Evolutionary conservation across 2,797 vertebrate genomes (phyloP).

Genomic region (Chelidonichthys spinosus): DNA sequence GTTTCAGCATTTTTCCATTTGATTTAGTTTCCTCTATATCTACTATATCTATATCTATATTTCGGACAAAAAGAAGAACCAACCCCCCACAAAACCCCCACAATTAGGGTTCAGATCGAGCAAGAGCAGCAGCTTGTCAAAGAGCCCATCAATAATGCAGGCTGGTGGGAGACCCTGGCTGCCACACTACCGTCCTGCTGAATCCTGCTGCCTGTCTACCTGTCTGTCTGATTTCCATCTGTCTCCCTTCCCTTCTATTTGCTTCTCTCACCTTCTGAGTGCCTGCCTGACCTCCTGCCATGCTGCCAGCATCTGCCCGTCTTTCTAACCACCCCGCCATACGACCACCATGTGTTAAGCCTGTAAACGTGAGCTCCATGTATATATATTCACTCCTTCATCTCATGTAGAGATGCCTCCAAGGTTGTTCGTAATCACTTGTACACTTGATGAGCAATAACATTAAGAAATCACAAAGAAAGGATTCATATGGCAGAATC

Average conservation of each 20-base stretch:
- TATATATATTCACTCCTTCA: slow-evolving; percentile 33
- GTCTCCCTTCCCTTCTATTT: slow-evolving; percentile 12
- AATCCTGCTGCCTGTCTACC: slow-evolving; percentile 33
- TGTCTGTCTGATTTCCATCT: slow-evolving; percentile 63
- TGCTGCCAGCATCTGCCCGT: slow-evolving; percentile 20
- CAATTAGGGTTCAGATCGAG: slow-evolving; percentile 68
- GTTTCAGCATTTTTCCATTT: neutral
- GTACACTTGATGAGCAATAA: neutral
- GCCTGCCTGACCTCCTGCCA: slow-evolving; percentile 26
- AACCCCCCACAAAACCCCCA: slow-evolving; percentile 61
- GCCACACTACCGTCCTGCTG: slow-evolving; percentile 52
- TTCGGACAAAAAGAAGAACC: slow-evolving; percentile 32
- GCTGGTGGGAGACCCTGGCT: slow-evolving; percentile 70
- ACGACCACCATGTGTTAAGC: neutral
- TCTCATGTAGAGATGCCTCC: slow-evolving; percentile 12
- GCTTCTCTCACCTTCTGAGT: slow-evolving; percentile 19
- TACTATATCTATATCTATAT: slow-evolving; percentile 4
- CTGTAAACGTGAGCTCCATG: slow-evolving; percentile 30
- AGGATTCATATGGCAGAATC: neutral
- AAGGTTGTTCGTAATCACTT: neutral
- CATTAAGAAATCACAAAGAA: slow-evolving; percentile 1
- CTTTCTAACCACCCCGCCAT: neutral
- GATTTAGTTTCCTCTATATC: slow-evolving; percentile 7
- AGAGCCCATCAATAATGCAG: slow-evolving; percentile 85
- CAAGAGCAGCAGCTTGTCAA: slow-evolving; percentile 69